Evolutionary conservation across 2,113 vertebrate species (phyloP).

Genomic region (Cheilinus undulatus): DNA sequence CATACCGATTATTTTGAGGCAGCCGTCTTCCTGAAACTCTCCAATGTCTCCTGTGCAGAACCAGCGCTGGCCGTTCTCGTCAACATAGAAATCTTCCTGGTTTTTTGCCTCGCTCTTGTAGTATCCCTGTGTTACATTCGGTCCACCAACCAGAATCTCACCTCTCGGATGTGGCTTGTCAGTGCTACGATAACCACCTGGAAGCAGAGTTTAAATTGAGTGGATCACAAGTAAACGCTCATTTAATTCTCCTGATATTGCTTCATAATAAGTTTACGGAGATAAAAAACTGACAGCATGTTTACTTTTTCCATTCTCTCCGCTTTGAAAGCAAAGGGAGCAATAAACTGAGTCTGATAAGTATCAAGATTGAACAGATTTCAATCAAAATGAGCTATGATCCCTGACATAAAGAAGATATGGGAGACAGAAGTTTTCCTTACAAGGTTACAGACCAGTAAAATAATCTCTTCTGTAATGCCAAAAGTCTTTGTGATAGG

Average conservation of each 20-base stretch:
- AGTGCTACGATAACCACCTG: conserved; percentile 92
- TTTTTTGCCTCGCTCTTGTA: conserved; percentile 90
- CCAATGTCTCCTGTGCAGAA: conserved; percentile 97
- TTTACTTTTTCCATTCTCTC: conserved; percentile 25
- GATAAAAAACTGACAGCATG: conserved; percentile 14
- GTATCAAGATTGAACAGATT: conserved; percentile 30
- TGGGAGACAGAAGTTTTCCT: conserved; percentile 47
- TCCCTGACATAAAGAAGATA: not conserved
- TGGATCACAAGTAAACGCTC: not conserved
- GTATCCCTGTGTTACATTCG: conserved; percentile 96
- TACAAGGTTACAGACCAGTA: conserved; percentile 54
- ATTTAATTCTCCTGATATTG: not conserved
- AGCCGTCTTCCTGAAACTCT: conserved; percentile 93
- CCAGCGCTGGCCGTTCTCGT: conserved; percentile 93
- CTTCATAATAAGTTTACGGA: not conserved
- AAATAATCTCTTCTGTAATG: not conserved
- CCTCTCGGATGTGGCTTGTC: conserved; percentile 93
- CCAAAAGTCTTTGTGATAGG: no score
- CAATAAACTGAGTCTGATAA: conserved; percentile 38
- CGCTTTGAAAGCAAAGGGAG: not conserved
- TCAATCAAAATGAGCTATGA: conserved; percentile 53
- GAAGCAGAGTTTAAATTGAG: conserved; percentile 27
- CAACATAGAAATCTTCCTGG: conserved; percentile 89
- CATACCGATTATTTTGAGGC: conserved; percentile 97
- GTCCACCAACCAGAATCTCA: conserved; percentile 94